phyloP scores from a whole-genome alignment of 1,140 invertebrate genomes.

The Triops longicaudatus region DNA sequence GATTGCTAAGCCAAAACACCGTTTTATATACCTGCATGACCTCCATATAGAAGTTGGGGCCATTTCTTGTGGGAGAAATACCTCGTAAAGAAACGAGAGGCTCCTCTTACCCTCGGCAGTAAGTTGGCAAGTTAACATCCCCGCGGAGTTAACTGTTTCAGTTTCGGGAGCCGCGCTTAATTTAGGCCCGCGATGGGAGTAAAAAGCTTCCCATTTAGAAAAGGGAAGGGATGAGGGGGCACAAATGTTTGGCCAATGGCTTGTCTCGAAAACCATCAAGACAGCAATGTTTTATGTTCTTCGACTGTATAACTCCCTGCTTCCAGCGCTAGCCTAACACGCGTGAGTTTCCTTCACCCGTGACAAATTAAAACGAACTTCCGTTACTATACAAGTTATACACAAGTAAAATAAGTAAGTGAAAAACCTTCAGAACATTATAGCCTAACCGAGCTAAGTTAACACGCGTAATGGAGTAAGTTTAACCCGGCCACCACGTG shows the following conservation, averaged over 20 bases:
- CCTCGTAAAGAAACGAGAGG: background rate
- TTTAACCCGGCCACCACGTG: too few relatives aligned
- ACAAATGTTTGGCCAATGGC: background rate
- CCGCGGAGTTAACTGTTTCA: slow-evolving; percentile 5
- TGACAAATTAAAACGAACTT: too few relatives aligned
- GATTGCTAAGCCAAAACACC: slow-evolving; percentile 1
- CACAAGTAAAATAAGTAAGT: too few relatives aligned
- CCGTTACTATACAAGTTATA: too few relatives aligned
- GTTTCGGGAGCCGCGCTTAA: background rate
- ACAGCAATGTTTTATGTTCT: background rate
- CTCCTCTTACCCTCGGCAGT: background rate
- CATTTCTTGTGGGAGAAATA: background rate
- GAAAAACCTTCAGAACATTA: too few relatives aligned
- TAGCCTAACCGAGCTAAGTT: too few relatives aligned
- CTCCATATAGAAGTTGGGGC: background rate
- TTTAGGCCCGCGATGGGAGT: slow-evolving; percentile 9
- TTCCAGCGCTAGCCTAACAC: too few relatives aligned
- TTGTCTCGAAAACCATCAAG: background rate
- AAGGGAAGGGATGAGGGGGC: background rate
- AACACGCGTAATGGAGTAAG: too few relatives aligned
- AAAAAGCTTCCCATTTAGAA: background rate
- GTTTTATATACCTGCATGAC: slow-evolving; percentile 12
- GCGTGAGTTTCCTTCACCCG: too few relatives aligned
- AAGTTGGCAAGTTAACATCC: background rate
- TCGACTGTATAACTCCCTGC: background rate